These are phyloP conservation scores for Ageneiosus marmoratus DNA, from an alignment of 2,113 vertebrate genomes.

Conservation along the genomic window DNA sequence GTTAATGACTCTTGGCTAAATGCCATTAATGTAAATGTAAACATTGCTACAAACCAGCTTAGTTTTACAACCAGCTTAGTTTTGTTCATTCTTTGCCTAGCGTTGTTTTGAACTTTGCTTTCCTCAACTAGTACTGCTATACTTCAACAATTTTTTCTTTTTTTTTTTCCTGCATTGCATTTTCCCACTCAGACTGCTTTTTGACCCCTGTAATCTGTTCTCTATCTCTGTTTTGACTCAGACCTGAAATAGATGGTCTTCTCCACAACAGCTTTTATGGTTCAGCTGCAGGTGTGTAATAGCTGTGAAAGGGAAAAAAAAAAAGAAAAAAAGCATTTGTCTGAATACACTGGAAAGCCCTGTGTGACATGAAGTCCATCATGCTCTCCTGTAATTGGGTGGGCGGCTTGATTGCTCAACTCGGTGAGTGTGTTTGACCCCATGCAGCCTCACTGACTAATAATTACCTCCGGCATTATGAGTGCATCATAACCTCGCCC, in stretches of 20 bases:
- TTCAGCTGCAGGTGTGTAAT: neutral
- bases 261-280: constrained; percentile 9
- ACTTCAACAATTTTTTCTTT: neutral
- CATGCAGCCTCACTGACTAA: constrained; percentile 36
- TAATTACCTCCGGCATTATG: constrained; percentile 32
- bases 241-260: constrained; percentile 13
- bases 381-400: constrained; percentile 40
- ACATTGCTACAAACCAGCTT: neutral
- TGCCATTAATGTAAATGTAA: too few species aligned
- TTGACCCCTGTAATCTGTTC: constrained; percentile 17
- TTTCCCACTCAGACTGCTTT: constrained; percentile 12
- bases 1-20: too few species aligned
- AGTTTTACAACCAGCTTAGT: neutral
- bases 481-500: constrained; percentile 37
- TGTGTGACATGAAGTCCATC: constrained; percentile 19
- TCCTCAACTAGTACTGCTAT: too few species aligned
- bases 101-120: neutral
- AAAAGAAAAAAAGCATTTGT: neutral
- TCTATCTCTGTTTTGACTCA: constrained; percentile 3
- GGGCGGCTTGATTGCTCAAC: constrained; percentile 37
- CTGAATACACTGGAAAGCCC: constrained; percentile 1
- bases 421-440: constrained; percentile 46
- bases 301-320: neutral
- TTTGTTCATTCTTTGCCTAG: neutral
- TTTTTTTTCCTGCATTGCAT: neutral